These are phyloP conservation scores for Anas platyrhynchos DNA, from an alignment of 2,113 vertebrate species.

Conservation along the genomic window DNA sequence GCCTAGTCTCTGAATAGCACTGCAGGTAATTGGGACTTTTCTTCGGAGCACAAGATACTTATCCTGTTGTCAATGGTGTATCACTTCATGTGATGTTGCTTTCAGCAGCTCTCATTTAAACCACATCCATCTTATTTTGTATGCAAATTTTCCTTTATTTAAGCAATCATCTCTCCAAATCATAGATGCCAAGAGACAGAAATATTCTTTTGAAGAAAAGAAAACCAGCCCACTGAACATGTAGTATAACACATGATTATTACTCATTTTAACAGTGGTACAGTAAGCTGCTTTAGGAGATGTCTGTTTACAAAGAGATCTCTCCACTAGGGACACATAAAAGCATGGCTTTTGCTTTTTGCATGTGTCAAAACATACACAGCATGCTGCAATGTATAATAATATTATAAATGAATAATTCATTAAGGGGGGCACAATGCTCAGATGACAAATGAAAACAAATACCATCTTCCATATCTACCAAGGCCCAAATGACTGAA, in stretches of 20 bases:
- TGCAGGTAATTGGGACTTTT: background rate
- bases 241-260: slow-evolving; percentile 60
- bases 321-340: background rate
- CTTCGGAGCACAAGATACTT: background rate
- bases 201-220: slow-evolving; percentile 47
- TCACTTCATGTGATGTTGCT: slow-evolving; percentile 35
- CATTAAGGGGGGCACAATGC: background rate
- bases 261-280: slow-evolving; percentile 48
- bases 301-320: background rate
- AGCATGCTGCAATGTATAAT: background rate
- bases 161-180: slow-evolving; percentile 19
- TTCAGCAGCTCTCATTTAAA: slow-evolving; percentile 32
- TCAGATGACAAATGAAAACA: background rate
- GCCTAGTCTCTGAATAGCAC: background rate
- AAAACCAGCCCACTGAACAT: slow-evolving; percentile 50
- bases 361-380: background rate
- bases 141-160: slow-evolving; percentile 54
- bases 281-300: slow-evolving; percentile 9
- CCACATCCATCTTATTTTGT: slow-evolving; percentile 7
- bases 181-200: slow-evolving; percentile 38
- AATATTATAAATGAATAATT: background rate
- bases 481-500: background rate
- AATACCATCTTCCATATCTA: background rate
- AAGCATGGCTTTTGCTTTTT: background rate
- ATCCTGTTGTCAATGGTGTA: background rate